Evolutionary conservation across 53 echinoderm and acorn worm species (phyloP), one percentile per base, ranked within the genome.

Genomic region (Glandiceps talaboti): DNA sequence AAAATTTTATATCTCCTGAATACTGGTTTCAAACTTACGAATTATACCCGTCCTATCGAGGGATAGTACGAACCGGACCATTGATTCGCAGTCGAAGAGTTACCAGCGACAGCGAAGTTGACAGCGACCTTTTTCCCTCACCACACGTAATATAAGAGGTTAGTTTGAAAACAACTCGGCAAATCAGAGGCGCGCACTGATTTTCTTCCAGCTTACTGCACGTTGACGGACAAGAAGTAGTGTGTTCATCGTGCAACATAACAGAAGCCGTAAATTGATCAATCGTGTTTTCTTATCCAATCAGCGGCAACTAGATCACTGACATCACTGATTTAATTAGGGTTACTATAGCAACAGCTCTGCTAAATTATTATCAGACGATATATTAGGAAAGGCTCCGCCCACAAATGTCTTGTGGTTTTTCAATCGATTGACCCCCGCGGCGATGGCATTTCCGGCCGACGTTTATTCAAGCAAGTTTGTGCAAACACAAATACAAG

Each of bases 151-250:
- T 20, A 20, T 45, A 20, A 45, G 64, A 45, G 64, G 64, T 20
- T 45, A 6, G 64, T 45, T 45, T 45, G 64, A 45, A 45, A 45
- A 45, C 64, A 45, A 45, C 64, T 45, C 20, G 64, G 64, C 64
- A 45, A 45, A 45, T 45, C 64, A 45, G 64, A 45, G 64, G 64
- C 64, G 64, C 64, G 64, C 64, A 45, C 64, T 45, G 64, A 45
- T 45, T 45, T 45, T 45, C 64, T 45, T 45, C 20, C 64, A 6
- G 6, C 64, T 45, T 45, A 20, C 64, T 12, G 64, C 64, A 45
- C 64, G 64, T 45, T 45, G 64, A 45, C 64, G 20, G 64, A 45
- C 64, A 45, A 45, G 64, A 45, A 45, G 20, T 45, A 6, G 64
- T 45, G 64, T 45, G 64, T 45, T 20, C 64, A 45, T 45, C 64